Percentiles rank a stretch among this genome's conserved stretches.
phyloP scores from a whole-genome alignment of 1,140 invertebrate species.

The Doryteuthis pealeii region DNA sequence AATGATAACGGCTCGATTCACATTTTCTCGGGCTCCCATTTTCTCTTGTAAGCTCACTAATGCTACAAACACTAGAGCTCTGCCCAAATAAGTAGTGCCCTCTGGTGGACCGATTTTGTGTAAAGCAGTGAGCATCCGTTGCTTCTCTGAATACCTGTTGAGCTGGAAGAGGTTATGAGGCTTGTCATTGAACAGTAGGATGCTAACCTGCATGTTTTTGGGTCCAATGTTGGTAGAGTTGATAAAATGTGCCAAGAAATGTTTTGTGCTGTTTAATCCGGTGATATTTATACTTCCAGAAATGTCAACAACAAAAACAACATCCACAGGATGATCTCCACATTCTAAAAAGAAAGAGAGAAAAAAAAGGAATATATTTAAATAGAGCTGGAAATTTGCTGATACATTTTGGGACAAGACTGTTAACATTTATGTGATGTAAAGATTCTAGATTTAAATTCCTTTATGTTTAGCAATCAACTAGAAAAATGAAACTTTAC shows the following conservation, averaged over 20 bases:
- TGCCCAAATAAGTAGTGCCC: not conserved
- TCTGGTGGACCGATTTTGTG: not conserved
- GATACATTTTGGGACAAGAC: too few species aligned
- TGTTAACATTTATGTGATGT: too few species aligned
- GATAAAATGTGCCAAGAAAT: not conserved
- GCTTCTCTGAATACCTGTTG: not conserved
- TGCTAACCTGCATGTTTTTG: not conserved
- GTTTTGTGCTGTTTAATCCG: conserved; percentile 1
- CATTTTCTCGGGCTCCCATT: not conserved
- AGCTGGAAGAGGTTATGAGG: not conserved
- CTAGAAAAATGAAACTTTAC: too few species aligned
- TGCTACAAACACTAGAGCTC: not conserved
- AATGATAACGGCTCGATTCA: not conserved
- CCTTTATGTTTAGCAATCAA: too few species aligned
- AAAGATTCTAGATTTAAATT: too few species aligned
- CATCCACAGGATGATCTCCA: not conserved
- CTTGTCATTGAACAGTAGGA: not conserved
- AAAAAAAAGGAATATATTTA: too few species aligned
- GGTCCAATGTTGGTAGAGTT: not conserved
- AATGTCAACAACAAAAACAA: not conserved
- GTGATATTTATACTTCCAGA: conserved; percentile 1
- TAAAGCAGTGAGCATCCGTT: not conserved
- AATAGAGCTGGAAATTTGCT: too few species aligned
- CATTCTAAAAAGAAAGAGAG: not conserved
- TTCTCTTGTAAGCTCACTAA: conserved; percentile 3